A percentile compares a stretch with the other conserved stretches of the same genome.
phyloP scores from a whole-genome alignment of 2,797 vertebrate genomes.

The Mastacembelus armatus region DNA sequence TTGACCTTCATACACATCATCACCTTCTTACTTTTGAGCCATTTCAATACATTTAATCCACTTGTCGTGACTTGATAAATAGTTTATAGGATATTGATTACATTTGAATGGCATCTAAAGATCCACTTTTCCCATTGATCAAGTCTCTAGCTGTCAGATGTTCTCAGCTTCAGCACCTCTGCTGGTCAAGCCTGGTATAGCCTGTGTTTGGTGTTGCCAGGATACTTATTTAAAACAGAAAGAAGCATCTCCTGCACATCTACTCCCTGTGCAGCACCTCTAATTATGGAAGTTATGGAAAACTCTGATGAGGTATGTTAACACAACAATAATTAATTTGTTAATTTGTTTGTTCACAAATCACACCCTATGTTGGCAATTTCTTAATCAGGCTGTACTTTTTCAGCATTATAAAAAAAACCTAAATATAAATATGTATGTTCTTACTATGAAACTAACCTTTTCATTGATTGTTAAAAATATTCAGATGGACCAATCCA shows the following conservation, averaged over 20 bases:
- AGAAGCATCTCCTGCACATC: slow-evolving; percentile 8
- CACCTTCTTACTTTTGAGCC: background rate
- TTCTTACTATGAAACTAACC: background rate
- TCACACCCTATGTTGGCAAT: background rate
- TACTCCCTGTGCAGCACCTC: slow-evolving; percentile 14
- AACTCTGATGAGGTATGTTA: slow-evolving; percentile 59
- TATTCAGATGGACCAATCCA: slow-evolving; percentile 72
- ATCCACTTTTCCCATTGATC: background rate
- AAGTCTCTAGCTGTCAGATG: background rate
- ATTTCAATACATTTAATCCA: background rate
- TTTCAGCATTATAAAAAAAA: background rate
- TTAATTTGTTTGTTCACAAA: no score
- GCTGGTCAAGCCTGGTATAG: slow-evolving; percentile 39
- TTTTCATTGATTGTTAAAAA: no score
- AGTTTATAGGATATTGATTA: accelerated
- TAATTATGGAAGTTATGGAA: slow-evolving; percentile 55
- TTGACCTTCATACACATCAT: background rate
- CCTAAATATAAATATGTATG: background rate
- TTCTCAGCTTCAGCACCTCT: slow-evolving; percentile 21
- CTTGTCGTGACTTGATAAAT: no score
- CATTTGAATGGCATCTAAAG: background rate
- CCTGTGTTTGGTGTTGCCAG: slow-evolving; percentile 72
- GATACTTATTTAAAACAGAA: slow-evolving; percentile 58
- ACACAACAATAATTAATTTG: background rate
- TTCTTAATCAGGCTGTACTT: background rate